Percentiles rank a stretch among this genome's conserved stretches.
Evolutionary conservation across 1,140 invertebrate genomes (phyloP).

Genomic region (Dreissena polymorpha): DNA sequence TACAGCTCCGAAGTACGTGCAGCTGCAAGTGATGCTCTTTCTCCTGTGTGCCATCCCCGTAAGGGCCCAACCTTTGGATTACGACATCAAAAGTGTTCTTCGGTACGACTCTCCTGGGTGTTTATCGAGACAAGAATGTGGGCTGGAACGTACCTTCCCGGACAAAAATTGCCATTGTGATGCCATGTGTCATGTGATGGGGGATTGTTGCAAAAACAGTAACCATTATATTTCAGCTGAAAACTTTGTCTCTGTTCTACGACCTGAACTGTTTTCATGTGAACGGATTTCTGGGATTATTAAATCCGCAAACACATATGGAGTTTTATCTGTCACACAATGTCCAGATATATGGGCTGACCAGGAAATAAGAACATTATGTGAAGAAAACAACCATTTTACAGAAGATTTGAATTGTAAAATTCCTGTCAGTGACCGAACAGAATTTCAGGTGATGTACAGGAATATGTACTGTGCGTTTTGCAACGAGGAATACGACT

Average conservation of each 20-base stretch:
- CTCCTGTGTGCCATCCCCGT: too few relatives aligned
- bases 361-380: background rate
- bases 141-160: background rate
- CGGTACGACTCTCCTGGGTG: too few relatives aligned
- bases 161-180: constrained; percentile 45
- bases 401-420: background rate
- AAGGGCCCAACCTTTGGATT: too few relatives aligned
- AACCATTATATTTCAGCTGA: too few relatives aligned
- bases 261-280: background rate
- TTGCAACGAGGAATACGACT: constrained; percentile 6
- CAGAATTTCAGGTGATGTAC: background rate
- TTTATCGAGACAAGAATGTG: too few relatives aligned
- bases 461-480: constrained; percentile 28
- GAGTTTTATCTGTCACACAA: background rate
- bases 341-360: constrained; percentile 1
- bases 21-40: too few relatives aligned
- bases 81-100: too few relatives aligned
- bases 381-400: background rate
- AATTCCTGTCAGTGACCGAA: background rate
- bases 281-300: background rate
- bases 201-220: constrained; percentile 20
- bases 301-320: too few relatives aligned
- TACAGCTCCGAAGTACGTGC: too few relatives aligned
- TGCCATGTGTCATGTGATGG: constrained; percentile 1
- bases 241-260: too few relatives aligned